Base-by-base conservation (phyloP, 2,113 vertebrate species). In the Astatoreochromis straeleni region DNA sequence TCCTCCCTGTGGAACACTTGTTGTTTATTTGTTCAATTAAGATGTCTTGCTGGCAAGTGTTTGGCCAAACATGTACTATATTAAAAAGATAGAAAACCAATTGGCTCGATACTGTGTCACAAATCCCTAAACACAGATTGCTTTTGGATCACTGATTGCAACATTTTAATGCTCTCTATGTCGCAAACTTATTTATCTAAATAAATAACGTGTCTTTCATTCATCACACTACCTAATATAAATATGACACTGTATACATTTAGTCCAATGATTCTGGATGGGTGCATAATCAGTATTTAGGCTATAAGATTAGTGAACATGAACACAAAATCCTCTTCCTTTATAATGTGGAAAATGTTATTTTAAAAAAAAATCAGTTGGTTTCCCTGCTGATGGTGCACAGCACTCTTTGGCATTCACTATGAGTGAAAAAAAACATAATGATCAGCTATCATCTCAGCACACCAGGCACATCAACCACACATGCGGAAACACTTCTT, bases 1-100 rank as follows among this genome's bases (percentile, higher is more conserved):
- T 11, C 63, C 84, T 89, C 93, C 87, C 91, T 17, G 63, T 3
- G 40, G 87, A 75, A 58, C 51, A 70, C 88, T 88, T 85, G 58
- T 73, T 92, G 85, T 94, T 93, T 92, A 93, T 94, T 92, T 92
- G 84, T 91, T 93, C 89, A 94, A 95, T 95, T 93, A 93, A 93
- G 92, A 90, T 83, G 91, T 85, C 91, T 92, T 86, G 49, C 88
- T 82, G 29, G 75, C 68, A 86, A 93, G 80, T 33, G 87, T 85
- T 89, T 81, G 82, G 81, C 81, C 85, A 90, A 92, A 90, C 80
- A 88, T 51, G 84, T 29, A 45, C 82, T 84, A 75, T 84, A 93
- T 92, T 92, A 93, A 88, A 92, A 91, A 92, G 87, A 88, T 53
- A 92, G 87, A 87, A 78, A 92, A 92, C 88, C 90, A 92, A 94